Evolutionary conservation across 1,140 invertebrate genomes (phyloP).

Genomic region (Procambarus virginalis): DNA sequence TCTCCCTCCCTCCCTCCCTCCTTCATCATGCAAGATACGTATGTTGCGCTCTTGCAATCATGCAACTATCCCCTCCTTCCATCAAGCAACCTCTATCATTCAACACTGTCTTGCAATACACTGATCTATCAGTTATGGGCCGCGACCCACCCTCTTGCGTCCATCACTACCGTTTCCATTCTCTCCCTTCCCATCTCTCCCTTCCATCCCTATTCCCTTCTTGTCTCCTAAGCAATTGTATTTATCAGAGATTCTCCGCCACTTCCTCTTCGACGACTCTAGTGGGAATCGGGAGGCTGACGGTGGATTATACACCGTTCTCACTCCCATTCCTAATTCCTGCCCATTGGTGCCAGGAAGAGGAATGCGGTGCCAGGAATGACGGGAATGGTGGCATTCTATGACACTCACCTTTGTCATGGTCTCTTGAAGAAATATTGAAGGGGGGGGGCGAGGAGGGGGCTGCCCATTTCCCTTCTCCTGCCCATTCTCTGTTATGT

Average conservation of each 20-base stretch:
- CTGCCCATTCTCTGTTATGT: no score
- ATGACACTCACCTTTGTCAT: conserved; percentile 12
- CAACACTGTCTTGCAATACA: no score
- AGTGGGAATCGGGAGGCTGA: no score
- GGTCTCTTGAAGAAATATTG: not conserved
- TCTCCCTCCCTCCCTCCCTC: not conserved
- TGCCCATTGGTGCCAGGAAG: not conserved
- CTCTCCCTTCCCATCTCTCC: conserved; percentile 6
- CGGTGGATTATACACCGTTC: no score
- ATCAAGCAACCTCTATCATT: no score
- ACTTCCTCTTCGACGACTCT: no score
- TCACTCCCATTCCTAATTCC: conserved; percentile 6
- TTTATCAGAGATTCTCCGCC: not conserved
- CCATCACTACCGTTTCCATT: not conserved
- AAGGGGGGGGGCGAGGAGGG: not conserved
- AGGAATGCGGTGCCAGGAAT: conserved; percentile 28
- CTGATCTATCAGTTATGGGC: no score
- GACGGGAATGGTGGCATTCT: conserved; percentile 24
- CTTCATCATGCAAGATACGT: not conserved
- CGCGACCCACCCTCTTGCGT: not conserved
- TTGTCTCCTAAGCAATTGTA: not conserved
- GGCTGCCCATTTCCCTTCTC: not conserved
- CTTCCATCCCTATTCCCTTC: not conserved
- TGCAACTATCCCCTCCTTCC: no score
- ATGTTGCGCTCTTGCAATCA: not conserved